Evolutionary conservation across 53 echinoderm and acorn worm species (phyloP), one percentile per base, ranked within the genome.

Genomic region (Henricia sp.): DNA sequence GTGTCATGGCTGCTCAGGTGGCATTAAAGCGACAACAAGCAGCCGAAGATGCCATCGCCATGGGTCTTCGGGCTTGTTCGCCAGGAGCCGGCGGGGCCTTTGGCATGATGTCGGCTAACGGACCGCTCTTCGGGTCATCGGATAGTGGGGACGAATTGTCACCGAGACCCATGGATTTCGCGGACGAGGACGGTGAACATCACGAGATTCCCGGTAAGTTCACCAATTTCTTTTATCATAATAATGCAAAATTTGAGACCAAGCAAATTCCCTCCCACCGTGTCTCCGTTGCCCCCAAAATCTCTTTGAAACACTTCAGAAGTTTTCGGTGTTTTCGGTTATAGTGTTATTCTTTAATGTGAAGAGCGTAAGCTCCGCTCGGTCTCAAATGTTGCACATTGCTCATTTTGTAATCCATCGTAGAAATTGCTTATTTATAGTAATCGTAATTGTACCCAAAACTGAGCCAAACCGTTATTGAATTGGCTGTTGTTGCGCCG

Each of bases 1-100:
- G 99, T 52, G 99, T 99, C 25, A 99, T 99, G 99, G 99, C 99
- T 54, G 99, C 99, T 13, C 99, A 99, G 88, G 99, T 99, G 26
- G 99, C 99, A 1, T 54, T 99, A 44, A 99, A 99, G 83, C 67
- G 94, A 37, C 94, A 99, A 26, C 99, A 99, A 37, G 99, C 99
- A 5, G 99, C 99, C n/a, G 99, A 99, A 83, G 99, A 99, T 34
- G 99, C 99, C 25, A 99, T 99, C 17, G 94, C 94, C 19, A 90
- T 99, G 82, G 99, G 94, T 28, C 92, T 99, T 20, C 50, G 99
- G 67, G 94, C 99, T 1, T 95, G 94, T 62, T 99, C 99, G 14
- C 99, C 99, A 2, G 90, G 89, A 20, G 29, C 64, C 11, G 65
- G 80, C 28, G 48, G 46, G 3, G 91, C 83, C 6, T 95, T 95